Percentiles rank a stretch among this genome's conserved stretches.
phyloP scores from a whole-genome alignment of 2,797 vertebrate genomes.

The Fratercula arctica region DNA sequence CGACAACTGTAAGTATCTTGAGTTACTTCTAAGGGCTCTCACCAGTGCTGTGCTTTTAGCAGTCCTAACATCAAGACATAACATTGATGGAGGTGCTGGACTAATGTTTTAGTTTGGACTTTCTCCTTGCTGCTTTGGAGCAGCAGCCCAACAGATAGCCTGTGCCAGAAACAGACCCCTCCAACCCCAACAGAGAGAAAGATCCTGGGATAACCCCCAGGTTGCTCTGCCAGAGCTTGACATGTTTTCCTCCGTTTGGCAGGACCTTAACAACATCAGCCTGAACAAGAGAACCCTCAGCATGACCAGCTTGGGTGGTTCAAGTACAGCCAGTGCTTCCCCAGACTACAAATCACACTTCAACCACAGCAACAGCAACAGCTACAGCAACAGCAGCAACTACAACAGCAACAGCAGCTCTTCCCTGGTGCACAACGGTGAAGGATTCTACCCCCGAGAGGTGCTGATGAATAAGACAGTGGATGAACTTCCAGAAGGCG shows the following conservation, averaged over 20 bases:
- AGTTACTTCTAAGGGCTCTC: not conserved
- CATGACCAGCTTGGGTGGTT: not conserved
- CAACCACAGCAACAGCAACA: not conserved
- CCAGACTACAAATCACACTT: conserved; percentile 61
- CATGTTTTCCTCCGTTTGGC: not conserved
- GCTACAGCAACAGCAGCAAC: not conserved
- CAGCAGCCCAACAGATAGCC: not conserved
- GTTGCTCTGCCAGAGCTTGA: not conserved
- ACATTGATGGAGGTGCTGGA: not conserved
- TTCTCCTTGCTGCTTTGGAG: not conserved
- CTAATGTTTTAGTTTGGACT: not conserved
- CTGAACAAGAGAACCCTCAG: conserved; percentile 65
- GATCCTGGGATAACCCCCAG: not conserved
- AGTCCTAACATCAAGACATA: not conserved
- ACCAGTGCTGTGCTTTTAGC: not conserved
- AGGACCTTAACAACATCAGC: conserved; percentile 83
- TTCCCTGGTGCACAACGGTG: conserved; percentile 5
- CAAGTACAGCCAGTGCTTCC: not conserved
- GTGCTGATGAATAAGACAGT: conserved; percentile 77
- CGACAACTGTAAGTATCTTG: not conserved
- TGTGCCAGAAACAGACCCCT: not conserved
- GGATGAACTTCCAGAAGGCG: conserved; percentile 81
- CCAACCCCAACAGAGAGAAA: not conserved
- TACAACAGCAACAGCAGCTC: conserved; percentile 7
- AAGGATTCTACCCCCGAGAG: conserved; percentile 40